These are phyloP conservation scores for Drosophila austrosaltans DNA, from an alignment of 2,888 invertebrate species.

Conservation along the genomic window DNA sequence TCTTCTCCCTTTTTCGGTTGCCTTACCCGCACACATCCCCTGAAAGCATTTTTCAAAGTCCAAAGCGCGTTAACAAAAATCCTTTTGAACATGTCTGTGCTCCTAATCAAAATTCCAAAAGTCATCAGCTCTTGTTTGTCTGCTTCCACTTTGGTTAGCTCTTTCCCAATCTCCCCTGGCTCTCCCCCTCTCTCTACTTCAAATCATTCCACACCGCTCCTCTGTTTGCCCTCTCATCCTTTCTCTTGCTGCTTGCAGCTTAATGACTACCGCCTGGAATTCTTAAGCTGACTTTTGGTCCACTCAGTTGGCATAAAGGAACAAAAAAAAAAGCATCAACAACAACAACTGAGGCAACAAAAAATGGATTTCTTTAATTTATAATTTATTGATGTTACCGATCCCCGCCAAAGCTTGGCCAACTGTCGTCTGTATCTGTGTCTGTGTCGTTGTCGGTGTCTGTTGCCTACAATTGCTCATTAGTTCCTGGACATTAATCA, in stretches of 20 bases:
- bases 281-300: slow-evolving; percentile 68
- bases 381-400: slow-evolving; percentile 78
- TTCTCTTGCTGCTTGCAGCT: slow-evolving; percentile 41
- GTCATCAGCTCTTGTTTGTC: slow-evolving; percentile 65
- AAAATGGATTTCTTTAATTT: slow-evolving; percentile 79
- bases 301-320: slow-evolving; percentile 15
- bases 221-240: not conserved
- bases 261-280: slow-evolving; percentile 74
- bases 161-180: not conserved
- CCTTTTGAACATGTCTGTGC: slow-evolving; percentile 78
- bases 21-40: not conserved
- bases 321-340: slow-evolving; percentile 22
- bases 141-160: slow-evolving; percentile 47
- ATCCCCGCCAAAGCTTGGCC: slow-evolving; percentile 40
- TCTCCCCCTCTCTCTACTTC: not conserved
- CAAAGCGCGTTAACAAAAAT: slow-evolving; percentile 77
- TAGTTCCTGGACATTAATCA: slow-evolving; percentile 73
- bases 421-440: slow-evolving; percentile 5
- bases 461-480: slow-evolving; percentile 70
- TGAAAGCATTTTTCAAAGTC: slow-evolving; percentile 72
- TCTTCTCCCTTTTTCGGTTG: slow-evolving; percentile 6
- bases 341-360: slow-evolving; percentile 21
- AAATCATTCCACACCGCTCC: no score
- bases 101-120: slow-evolving; percentile 79
- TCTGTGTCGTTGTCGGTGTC: slow-evolving; percentile 14